Percentiles rank a stretch among this genome's conserved stretches.
Evolutionary conservation across 2,888 invertebrate genomes (phyloP).

Genomic region (Microctonus aethiopoides): DNA sequence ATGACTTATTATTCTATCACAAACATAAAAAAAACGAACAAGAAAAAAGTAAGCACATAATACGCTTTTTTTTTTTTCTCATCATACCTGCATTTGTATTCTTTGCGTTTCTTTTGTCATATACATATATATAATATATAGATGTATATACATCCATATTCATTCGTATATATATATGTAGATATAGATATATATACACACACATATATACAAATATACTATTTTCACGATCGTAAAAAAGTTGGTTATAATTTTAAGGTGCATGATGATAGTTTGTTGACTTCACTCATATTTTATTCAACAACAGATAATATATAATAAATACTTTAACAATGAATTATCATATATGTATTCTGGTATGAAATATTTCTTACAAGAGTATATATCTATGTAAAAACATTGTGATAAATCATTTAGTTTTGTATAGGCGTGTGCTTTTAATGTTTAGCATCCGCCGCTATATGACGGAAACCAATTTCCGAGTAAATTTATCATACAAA

Average conservation of each 20-base stretch:
- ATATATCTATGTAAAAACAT: no score
- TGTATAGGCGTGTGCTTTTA: slow-evolving; percentile 14
- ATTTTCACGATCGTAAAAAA: neutral
- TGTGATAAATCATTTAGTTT: slow-evolving; percentile 13
- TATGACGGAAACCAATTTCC: slow-evolving; percentile 28
- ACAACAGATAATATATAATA: neutral
- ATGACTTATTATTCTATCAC: neutral
- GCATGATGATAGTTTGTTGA: neutral
- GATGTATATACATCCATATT: no score
- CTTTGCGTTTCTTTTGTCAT: slow-evolving; percentile 18
- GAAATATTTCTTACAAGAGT: neutral
- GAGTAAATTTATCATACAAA: slow-evolving; percentile 23
- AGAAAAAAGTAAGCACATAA: slow-evolving; percentile 11
- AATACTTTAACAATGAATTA: neutral
- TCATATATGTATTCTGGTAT: neutral
- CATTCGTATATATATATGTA: no score
- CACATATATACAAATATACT: no score
- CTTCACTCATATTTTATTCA: neutral
- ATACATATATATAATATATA: no score
- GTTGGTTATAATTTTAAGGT: neutral
- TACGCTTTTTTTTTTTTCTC: neutral
- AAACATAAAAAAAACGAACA: neutral
- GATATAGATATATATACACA: no score
- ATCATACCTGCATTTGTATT: slow-evolving; percentile 9
- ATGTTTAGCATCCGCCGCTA: slow-evolving; percentile 16